A percentile compares a stretch with the other conserved stretches of the same genome.
Evolutionary conservation across 2,797 vertebrate genomes (phyloP).

Genomic region (Falco peregrinus): DNA sequence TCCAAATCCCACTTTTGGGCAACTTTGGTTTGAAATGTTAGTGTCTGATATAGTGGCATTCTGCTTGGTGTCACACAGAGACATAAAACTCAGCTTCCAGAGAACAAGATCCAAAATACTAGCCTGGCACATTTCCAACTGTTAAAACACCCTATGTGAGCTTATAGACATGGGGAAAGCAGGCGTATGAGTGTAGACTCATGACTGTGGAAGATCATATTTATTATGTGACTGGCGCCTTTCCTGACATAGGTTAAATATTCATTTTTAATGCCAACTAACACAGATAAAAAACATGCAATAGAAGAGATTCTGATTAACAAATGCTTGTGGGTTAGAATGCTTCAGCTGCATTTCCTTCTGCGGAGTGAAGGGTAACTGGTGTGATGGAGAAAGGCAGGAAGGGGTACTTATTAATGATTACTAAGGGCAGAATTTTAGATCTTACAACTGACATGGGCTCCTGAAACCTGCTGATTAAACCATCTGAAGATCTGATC

Average conservation of each 20-base stretch:
- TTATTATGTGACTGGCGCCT: neutral
- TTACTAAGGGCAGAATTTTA: constrained; percentile 25
- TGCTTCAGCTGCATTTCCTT: neutral
- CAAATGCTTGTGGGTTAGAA: neutral
- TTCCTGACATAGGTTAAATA: neutral
- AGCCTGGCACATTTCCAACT: neutral
- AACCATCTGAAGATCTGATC: constrained; percentile 20
- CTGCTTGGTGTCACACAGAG: neutral
- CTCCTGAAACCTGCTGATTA: constrained; percentile 47
- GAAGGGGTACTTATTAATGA: neutral
- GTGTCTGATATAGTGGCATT: neutral
- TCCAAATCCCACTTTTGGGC: neutral
- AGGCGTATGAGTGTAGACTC: neutral
- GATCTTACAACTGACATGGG: neutral
- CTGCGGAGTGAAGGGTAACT: neutral
- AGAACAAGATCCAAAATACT: neutral
- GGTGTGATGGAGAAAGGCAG: neutral
- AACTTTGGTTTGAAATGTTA: neutral
- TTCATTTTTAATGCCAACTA: neutral
- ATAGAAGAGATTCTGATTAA: neutral
- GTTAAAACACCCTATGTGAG: neutral
- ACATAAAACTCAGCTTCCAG: neutral
- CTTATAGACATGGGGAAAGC: neutral
- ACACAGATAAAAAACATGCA: neutral
- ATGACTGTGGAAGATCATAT: neutral